A percentile compares a stretch with the other conserved stretches of the same genome.
Evolutionary conservation across 2,797 vertebrate species (phyloP).

Genomic region (Rhynchonycteris naso): DNA sequence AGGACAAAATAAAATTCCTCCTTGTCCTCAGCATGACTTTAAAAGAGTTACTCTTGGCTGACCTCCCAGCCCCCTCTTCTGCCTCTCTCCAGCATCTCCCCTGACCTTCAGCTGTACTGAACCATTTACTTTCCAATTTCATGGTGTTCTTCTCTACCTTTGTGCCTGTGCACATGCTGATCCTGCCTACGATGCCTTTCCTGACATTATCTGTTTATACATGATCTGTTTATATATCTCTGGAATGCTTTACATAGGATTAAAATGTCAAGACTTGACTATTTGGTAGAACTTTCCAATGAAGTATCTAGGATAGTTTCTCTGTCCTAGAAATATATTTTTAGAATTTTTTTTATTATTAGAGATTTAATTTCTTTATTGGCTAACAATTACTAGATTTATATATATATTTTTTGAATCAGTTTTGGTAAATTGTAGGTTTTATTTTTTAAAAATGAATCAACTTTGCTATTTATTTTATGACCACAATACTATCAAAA

Average conservation of each 20-base stretch:
- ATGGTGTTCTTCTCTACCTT: neutral
- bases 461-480: neutral
- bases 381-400: neutral
- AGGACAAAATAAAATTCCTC: neutral
- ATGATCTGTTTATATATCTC: neutral
- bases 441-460: neutral
- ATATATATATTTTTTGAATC: neutral
- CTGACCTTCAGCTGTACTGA: neutral
- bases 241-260: neutral
- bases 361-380: neutral
- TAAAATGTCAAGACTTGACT: neutral
- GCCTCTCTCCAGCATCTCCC: neutral
- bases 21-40: neutral
- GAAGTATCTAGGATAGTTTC: neutral
- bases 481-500: neutral
- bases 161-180: neutral
- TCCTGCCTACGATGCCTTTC: neutral
- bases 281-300: neutral
- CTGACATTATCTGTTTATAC: neutral
- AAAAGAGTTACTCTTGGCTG: neutral
- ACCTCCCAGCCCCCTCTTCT: neutral
- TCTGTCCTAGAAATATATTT: neutral
- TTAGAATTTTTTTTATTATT: neutral
- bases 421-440: neutral
- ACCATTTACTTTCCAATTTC: neutral